Conservation (phyloP, 2,888 invertebrate genomes). For the Sympetrum striolatum region DNA sequence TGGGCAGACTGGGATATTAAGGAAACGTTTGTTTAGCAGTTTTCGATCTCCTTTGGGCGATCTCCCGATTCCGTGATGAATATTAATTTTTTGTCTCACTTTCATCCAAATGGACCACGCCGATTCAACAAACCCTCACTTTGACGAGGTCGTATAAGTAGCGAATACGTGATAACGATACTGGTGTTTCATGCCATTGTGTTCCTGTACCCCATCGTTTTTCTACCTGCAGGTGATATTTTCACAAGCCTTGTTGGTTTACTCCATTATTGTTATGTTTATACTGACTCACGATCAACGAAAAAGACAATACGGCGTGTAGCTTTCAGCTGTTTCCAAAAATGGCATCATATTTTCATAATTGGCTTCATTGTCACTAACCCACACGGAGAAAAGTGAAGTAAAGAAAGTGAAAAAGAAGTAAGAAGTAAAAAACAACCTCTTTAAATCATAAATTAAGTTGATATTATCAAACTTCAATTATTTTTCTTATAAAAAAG, state of each 20-base stretch:
- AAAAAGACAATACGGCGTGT: no score
- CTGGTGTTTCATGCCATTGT: not conserved
- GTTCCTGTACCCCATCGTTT: not conserved
- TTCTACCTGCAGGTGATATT: not conserved
- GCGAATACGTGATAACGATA: conserved; percentile 1
- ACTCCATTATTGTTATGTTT: no score
- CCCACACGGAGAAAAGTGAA: no score
- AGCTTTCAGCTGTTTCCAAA: no score
- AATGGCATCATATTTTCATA: no score
- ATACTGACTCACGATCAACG: no score
- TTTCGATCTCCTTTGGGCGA: not conserved
- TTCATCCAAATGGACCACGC: not conserved
- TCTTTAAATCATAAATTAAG: no score
- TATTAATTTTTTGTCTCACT: not conserved
- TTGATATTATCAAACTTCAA: no score
- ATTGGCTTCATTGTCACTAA: no score
- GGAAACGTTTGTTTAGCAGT: not conserved
- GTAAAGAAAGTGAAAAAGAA: no score
- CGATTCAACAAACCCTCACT: not conserved
- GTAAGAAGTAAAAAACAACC: no score
- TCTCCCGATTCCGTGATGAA: not conserved
- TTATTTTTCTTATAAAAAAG: no score
- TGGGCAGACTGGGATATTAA: not conserved
- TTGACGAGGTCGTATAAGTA: not conserved
- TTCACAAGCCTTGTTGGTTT: not conserved